Evolutionary conservation across 2,797 vertebrate species (phyloP), one percentile per base, ranked within the genome.

Genomic region (Acrossocheilus fasciatus): DNA sequence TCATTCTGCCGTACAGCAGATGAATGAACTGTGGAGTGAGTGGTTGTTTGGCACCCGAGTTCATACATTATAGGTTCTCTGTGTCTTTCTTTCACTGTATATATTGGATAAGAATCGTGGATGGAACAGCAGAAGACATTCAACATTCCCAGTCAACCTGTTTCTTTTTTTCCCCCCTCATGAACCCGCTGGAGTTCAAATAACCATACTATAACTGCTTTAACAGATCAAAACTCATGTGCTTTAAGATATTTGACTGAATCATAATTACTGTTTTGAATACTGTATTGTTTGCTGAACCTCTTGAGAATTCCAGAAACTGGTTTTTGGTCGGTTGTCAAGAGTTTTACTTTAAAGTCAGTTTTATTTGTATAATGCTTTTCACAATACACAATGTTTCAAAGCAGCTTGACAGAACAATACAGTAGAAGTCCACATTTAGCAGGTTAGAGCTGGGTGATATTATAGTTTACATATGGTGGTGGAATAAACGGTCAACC

Each of bases 11-110:
- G 6, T 52, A 41, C 36, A 52, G 57, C 26, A 81, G 72, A 86
- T 70, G 81, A 82, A 88, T 88, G 79, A 86, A 70, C 39, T 82
- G 86, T 88, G 84, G 78, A 82, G 82, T 74, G 86, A 84, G 57
- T 36, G 75, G 82, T 81, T 77, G 83, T 88, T 88, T 86, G 84
- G 78, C 85, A 64, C 74, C 54, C 2, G 2, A 17, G 11, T 72
- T 43, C 82, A 43, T 68, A 10, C 66, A 75, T 80, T 81, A 68
- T 77, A 80, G 54, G n/a, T 50, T 75, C 57, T n/a, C 10, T 69
- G 66, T 72, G 81, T 83, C 78, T 75, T 64, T n/a, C 52, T 86
- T 54, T 81, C 36, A 66, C 79, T 86, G 85, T 86, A 81, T 86
- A 81, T 62, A 75, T 86, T 86, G 85, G 85, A 86, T 82, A 81